Percentiles rank a stretch among this genome's conserved stretches.
Evolutionary conservation across 2,113 vertebrate species (phyloP).

Genomic region (Pterophyllum scalare): DNA sequence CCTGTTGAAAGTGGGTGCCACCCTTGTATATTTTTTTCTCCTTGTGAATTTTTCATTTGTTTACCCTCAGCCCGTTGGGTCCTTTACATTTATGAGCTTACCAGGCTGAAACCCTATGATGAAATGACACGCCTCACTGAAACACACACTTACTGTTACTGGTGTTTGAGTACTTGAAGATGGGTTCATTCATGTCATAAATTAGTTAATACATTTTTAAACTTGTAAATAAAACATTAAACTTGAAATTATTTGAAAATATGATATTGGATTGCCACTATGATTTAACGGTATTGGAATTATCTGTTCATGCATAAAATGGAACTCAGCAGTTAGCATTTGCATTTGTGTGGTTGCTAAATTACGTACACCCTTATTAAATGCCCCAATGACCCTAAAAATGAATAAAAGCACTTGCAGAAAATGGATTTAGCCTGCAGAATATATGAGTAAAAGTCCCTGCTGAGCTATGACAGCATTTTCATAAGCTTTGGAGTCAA

Average conservation of each 20-base stretch:
- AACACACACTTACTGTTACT: neutral
- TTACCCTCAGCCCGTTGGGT: neutral
- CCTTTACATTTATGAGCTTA: neutral
- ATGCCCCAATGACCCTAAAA: neutral
- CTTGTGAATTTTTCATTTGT: neutral
- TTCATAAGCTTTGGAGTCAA: neutral
- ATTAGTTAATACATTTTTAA: neutral
- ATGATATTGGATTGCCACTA: neutral
- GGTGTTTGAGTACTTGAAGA: neutral
- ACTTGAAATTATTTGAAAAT: neutral
- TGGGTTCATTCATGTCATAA: neutral
- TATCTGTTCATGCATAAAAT: neutral
- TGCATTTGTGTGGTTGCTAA: neutral
- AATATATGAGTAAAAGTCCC: neutral
- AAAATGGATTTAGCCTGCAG: conserved; percentile 1
- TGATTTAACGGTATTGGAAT: neutral
- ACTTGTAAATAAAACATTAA: neutral
- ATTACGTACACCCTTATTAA: neutral
- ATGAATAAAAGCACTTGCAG: neutral
- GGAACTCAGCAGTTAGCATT: neutral
- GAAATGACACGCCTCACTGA: too few relatives aligned
- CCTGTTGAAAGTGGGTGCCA: neutral
- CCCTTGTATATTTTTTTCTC: neutral
- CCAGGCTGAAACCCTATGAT: neutral
- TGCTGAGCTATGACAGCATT: neutral